Percentiles rank a stretch among this genome's conserved stretches.
These are phyloP conservation scores for Spicauda simplicius DNA, from an alignment of 2,888 invertebrate genomes.

Conservation along the genomic window DNA sequence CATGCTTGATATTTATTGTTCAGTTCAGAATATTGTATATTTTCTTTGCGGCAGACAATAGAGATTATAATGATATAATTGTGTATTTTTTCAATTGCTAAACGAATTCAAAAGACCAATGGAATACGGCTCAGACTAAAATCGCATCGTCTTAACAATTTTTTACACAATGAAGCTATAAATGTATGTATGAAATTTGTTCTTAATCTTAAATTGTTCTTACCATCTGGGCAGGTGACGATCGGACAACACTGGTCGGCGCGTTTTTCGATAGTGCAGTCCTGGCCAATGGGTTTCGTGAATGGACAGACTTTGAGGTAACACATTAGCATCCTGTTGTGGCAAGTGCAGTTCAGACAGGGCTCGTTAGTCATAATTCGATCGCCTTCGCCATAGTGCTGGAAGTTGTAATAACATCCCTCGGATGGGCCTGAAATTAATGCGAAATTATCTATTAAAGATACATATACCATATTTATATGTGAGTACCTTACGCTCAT, in stretches of 20 bases:
- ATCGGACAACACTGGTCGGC: conserved; percentile 97
- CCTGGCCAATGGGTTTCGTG: conserved; percentile 96
- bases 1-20: too few species aligned
- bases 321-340: conserved; percentile 97
- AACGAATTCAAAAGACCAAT: too few species aligned
- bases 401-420: conserved; percentile 97
- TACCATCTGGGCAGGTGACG: conserved; percentile 97
- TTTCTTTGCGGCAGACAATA: too few species aligned
- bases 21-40: too few species aligned
- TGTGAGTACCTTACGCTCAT: too few species aligned
- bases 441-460: not conserved
- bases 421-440: conserved; percentile 80
- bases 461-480: too few species aligned
- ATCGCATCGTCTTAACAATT: too few species aligned
- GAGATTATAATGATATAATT: too few species aligned
- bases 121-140: too few species aligned
- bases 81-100: too few species aligned
- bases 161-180: too few species aligned
- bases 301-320: conserved; percentile 97
- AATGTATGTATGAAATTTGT: too few species aligned
- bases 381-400: conserved; percentile 96
- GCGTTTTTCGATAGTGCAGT: conserved; percentile 95
- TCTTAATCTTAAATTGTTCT: conserved; percentile 45
- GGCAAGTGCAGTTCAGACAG: conserved; percentile 97
- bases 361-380: conserved; percentile 97